Base-by-base conservation (phyloP, 2,888 invertebrate genomes). In the Perizoma affinitatum region DNA sequence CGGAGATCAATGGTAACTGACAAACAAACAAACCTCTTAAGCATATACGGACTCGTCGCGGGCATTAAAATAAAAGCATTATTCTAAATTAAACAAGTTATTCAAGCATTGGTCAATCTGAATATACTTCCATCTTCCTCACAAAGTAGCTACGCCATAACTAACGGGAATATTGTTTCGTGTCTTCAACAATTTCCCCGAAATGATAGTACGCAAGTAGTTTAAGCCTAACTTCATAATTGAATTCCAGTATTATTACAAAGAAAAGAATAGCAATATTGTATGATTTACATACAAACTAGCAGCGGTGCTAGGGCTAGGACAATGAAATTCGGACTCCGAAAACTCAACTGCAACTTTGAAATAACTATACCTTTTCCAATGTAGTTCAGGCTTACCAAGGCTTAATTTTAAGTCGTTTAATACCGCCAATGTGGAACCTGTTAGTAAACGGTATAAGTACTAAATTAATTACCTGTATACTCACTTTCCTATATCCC, bases 261-360 rank as follows among this genome's bases (percentile, higher is more conserved):
- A 58, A 44, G 33, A 59, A 69, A 69, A 71, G 69, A 68, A 67
- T 67, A 64, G 60, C 68, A 66, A 66, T 72, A 70, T 69, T 57
- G 58, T 63, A 66, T 64, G 67, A 75, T 76, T 76, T 75, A 70
- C 75, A 73, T 73, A 74, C 65, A 75, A 75, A 75, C 70, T 71
- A 70, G 68, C 61, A 49, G 55, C 34, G 5, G 38, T 8, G 49
- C 43, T 49, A 58, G 58, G 47, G 63, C 5, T 36, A 58, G 55
- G 48, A 44, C 44, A 49, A 36, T 11, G 35, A 43, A 9, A 5
- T 58, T 10, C 10, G n/a, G 10, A 53, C n/a, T 51, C 11, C 9
- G 50, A 35, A 50, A 33, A 44, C 9, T 44, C 22, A 9, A 41
- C 42, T 42, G 1, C 0, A 10, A 33, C 22, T 22, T 22, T 22